A percentile compares a stretch with the other conserved stretches of the same genome.
Evolutionary conservation across 2,888 invertebrate genomes (phyloP).

Genomic region (Baccha elongata): DNA sequence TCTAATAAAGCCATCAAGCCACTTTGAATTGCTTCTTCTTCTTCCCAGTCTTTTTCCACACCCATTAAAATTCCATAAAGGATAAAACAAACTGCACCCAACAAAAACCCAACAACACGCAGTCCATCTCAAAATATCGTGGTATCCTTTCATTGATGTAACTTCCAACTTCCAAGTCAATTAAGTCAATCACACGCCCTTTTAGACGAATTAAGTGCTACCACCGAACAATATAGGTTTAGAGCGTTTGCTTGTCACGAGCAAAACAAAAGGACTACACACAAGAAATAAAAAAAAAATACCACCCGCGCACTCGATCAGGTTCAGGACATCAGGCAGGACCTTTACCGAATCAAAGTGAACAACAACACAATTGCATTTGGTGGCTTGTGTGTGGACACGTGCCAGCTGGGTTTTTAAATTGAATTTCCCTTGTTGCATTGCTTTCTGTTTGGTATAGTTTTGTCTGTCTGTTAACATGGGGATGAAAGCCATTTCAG

Average conservation of each 20-base stretch:
- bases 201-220: constrained; percentile 78
- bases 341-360: constrained; percentile 30
- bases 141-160: constrained; percentile 76
- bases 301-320: constrained; percentile 66
- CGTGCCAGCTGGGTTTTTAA: constrained; percentile 82
- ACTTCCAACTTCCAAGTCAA: constrained; percentile 82
- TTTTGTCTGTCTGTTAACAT: constrained; percentile 31
- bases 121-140: constrained; percentile 44
- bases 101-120: constrained; percentile 70
- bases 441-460: constrained; percentile 32
- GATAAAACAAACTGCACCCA: constrained; percentile 51
- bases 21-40: constrained; percentile 39
- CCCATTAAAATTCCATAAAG: constrained; percentile 42
- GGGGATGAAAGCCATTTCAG: constrained; percentile 52
- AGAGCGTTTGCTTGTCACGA: constrained; percentile 53
- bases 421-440: constrained; percentile 80
- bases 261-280: constrained; percentile 38
- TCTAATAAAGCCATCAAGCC: constrained; percentile 67
- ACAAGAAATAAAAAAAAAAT: constrained; percentile 44
- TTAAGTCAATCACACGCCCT: constrained; percentile 83
- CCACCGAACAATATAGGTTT: constrained; percentile 46
- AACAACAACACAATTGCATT: constrained; percentile 72
- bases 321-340: constrained; percentile 13
- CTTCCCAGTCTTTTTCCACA: constrained; percentile 20
- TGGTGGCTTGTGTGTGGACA: constrained; percentile 76